Base-by-base conservation (phyloP, 2,797 vertebrate species). In the Galagoides demidoff region DNA sequence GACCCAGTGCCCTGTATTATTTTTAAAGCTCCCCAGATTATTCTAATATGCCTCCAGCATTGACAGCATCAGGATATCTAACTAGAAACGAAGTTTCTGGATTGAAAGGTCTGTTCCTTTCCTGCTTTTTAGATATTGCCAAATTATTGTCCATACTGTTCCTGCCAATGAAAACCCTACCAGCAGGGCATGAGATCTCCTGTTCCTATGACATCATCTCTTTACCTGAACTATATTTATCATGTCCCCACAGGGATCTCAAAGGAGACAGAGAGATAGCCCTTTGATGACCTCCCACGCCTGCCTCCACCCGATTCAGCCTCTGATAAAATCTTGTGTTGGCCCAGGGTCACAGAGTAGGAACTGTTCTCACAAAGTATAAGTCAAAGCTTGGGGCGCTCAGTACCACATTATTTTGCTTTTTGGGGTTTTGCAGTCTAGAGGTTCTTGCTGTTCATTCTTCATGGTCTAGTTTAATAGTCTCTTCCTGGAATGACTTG, bases 261-360 rank as follows among this genome's bases (percentile, higher is more conserved):
- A 76, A 77, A 95, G 77, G 84, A 92, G 71, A 68, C 64, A 82
- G 49, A 95, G 64, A 92, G 39, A 83, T 27, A n/a, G 76, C 52
- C 59, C 49, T 97, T 94, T 88, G 76, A 85, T 96, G 87, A 59
- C 55, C 45, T 96, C 79, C 76, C 61, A 91, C 6, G 0, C 61
- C 57, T 86, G 78, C 79, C 84, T 95, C 70, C 61, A 78, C 73
- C 39, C 89, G 68, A 84, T 91, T 95, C 86, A 93, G 89, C 61
- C 73, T 27, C 43, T 92, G 90, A 92, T 89, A 94, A 94, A 95
- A 94, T 83, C 88, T 96, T 81, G 78, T 74, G 81, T 85, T 27
- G 19, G 68, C 70, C 79, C 25, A 84, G 87, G 85, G 83, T 89
- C 74, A 52, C 59, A 34, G 20, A 84, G 49, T 70, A 86, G 88